Percentiles rank a stretch among this genome's conserved stretches.
phyloP scores from a whole-genome alignment of 2,113 vertebrate species.

The Rissa tridactyla region DNA sequence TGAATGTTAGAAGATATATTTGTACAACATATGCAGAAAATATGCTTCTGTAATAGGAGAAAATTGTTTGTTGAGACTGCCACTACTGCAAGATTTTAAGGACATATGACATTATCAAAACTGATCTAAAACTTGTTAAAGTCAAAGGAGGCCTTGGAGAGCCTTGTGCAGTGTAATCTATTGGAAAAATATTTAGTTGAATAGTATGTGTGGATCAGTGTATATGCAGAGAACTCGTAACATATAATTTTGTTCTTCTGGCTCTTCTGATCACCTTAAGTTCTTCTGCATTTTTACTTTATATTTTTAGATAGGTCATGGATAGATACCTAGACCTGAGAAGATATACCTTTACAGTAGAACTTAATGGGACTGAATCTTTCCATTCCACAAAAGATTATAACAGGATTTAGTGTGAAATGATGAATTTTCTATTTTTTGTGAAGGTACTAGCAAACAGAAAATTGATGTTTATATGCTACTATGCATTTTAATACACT shows the following conservation, averaged over 20 bases:
- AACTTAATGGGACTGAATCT: background rate
- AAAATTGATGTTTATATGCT: background rate
- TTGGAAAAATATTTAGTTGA: background rate
- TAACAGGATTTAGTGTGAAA: background rate
- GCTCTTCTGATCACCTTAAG: background rate
- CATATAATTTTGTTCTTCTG: background rate
- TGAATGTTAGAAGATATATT: background rate
- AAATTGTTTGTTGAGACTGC: background rate
- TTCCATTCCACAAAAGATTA: background rate
- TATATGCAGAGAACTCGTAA: background rate
- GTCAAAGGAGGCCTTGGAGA: background rate
- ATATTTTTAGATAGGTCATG: background rate
- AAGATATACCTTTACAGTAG: background rate
- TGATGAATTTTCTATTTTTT: background rate
- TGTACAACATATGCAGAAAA: slow-evolving; percentile 1
- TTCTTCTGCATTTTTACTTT: background rate
- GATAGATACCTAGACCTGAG: background rate
- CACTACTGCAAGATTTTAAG: background rate
- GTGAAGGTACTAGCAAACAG: background rate
- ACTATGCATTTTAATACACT: background rate
- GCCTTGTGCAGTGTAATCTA: background rate
- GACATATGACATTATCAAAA: background rate
- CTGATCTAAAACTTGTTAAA: background rate
- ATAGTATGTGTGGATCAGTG: background rate
- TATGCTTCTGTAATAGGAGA: background rate